Conservation (phyloP, 2,113 vertebrate species). For the Thryonomys swinderianus region DNA sequence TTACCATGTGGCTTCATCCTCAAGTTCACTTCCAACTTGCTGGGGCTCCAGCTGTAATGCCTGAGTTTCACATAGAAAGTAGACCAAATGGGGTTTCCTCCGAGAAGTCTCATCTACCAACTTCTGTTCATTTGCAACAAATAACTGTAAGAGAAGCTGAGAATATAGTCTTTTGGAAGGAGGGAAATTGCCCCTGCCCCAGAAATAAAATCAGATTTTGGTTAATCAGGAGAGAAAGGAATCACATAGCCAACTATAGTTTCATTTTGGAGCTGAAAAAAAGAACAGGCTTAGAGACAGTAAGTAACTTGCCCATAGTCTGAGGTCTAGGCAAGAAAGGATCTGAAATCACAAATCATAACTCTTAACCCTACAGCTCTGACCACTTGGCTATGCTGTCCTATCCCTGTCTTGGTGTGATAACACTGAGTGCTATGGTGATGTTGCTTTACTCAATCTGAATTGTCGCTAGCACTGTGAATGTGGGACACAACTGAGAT, state of each 20-base stretch:
- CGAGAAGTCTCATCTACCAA: background rate
- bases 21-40: background rate
- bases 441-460: background rate
- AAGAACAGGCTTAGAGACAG: background rate
- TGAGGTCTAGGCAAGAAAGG: background rate
- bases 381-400: background rate
- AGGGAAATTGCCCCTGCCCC: no score
- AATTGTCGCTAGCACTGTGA: background rate
- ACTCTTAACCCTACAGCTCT: background rate
- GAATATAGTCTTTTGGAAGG: background rate
- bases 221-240: background rate
- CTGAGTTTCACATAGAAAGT: background rate
- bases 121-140: background rate
- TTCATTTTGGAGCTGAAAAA: constrained; percentile 17
- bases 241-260: background rate
- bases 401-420: background rate
- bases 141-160: background rate
- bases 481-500: background rate
- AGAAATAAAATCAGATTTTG: background rate
- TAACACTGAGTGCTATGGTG: background rate
- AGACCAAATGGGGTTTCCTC: background rate
- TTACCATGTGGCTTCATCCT: background rate
- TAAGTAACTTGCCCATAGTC: background rate
- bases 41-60: background rate
- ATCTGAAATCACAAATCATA: background rate